Evolutionary conservation across 2,113 vertebrate genomes (phyloP).

Genomic region (Solea senegalensis): DNA sequence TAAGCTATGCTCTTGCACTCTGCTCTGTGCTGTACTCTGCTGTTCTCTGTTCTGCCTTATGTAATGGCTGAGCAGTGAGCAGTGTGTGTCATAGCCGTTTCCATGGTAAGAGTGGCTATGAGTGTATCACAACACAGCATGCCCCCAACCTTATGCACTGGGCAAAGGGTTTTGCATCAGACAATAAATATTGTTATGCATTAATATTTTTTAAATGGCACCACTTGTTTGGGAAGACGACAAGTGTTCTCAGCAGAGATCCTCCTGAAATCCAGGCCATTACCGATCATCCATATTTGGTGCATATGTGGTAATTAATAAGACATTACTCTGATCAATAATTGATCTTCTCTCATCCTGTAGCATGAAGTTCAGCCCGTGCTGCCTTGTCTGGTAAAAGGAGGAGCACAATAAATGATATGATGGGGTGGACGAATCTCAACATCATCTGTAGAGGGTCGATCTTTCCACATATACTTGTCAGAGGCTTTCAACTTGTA

Average conservation of each 20-base stretch:
- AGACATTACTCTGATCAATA: conserved; percentile 65
- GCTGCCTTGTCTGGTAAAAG: conserved; percentile 8
- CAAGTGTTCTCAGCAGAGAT: conserved; percentile 12
- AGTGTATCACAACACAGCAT: conserved; percentile 58
- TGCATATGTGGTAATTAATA: conserved; percentile 64
- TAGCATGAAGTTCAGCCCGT: conserved; percentile 32
- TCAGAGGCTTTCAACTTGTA: conserved; percentile 7
- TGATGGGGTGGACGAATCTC: not conserved
- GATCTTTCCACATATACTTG: not conserved
- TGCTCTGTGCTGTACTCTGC: conserved; percentile 50
- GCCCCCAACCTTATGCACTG: conserved; percentile 38
- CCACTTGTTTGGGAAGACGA: conserved; percentile 18
- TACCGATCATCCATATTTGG: conserved; percentile 41
- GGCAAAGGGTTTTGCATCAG: conserved; percentile 11
- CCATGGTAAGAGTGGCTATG: conserved; percentile 63
- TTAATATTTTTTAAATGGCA: conserved; percentile 4
- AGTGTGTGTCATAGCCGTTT: conserved; percentile 67
- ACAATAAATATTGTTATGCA: conserved; percentile 3
- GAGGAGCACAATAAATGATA: conserved; percentile 19
- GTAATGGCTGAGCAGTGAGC: conserved; percentile 69
- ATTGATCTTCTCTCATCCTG: conserved; percentile 66
- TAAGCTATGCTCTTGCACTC: conserved; percentile 48
- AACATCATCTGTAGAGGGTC: conserved; percentile 1
- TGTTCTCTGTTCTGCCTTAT: conserved; percentile 65
- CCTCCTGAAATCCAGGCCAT: conserved; percentile 43